Evolutionary conservation across 1,140 invertebrate species (phyloP), one percentile per base, ranked within the genome.

Genomic region (Phortica variegata): DNA sequence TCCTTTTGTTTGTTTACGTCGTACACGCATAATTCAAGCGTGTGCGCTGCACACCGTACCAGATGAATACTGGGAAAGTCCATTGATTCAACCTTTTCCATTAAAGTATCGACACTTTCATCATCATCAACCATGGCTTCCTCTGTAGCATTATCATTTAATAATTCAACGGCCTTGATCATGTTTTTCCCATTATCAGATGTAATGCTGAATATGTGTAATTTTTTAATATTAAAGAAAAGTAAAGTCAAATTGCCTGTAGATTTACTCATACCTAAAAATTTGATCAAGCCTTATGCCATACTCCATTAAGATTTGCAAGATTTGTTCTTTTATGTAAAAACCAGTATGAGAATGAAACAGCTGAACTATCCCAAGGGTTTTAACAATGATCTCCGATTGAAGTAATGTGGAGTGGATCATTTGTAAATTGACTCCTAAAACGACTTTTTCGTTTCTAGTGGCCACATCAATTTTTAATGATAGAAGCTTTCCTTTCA

Each of bases 181-280:
- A 46, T 54, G 32, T 54, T 49, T 45, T 33, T 42, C 4, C 31
- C 47, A 33, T 45, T 54, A 36, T 54, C 47, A 3, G 47, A 51
- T 50, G 48, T 51, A 36, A 44, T 55, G 41, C 44, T 47, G 29
- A 45, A 26, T 10, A 41, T 3, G 21, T 21, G 37, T 36, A 44
- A 44, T 9, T 19, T 15, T 12, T 44, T 3, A 15, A 18, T 31
- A 1, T 16, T 3, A 31, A 9, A 3, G n/a, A n/a, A n/a, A n/a
- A n/a, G n/a, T n/a, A n/a, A n/a, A n/a, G n/a, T n/a, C n/a, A n/a
- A n/a, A n/a, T n/a, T n/a, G n/a, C n/a, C 17, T 16, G 5, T 26
- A 16, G 15, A 23, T 21, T 16, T 26, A 41, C 21, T 26, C 2
- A 26, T 29, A 43, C 13, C 23, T 43, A 12, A 29, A 43, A 17